Evolutionary conservation across 2,888 invertebrate genomes (phyloP), one percentile per base, ranked within the genome.

Genomic region (Drosophila picticornis): DNA sequence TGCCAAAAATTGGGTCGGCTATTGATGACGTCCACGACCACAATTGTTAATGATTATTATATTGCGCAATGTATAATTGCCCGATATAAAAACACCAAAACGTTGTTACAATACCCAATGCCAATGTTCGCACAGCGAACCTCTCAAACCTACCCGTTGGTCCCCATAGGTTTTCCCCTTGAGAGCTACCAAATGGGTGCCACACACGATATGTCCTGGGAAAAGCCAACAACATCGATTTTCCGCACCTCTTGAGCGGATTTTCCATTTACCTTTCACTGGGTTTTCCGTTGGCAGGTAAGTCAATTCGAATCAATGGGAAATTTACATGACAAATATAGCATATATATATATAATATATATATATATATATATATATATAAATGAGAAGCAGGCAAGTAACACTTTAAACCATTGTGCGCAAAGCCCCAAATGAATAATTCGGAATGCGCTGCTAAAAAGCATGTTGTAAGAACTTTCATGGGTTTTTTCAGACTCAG

Each of bases 231-330:
- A 55, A 62, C 81, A 83, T 86, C 78, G 83, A 86, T 83, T 83
- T 86, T 86, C 56, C 66, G 61, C 76, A 72, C 72, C 78, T 78
- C 80, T 64, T 55, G 25, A 64, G 60, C 36, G 77, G 52, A 27
- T 73, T 80, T 77, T 61, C 66, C 29, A 16, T 60, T 70, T 40
- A 36, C 70, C 25, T 69, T 74, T 66, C 43, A 70, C 32, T 64
- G 79, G 73, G 48, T 79, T 63, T 80, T 66, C 36, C 62, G n/a
- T 51, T 43, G 32, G 22, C 67, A 72, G 70, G 83, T 63, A 72
- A 67, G 66, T 69, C 60, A 81, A 80, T 84, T 88, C 79, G 84
- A 86, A 84, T 86, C 81, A 88, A 81, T 80, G 81, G 71, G 58
- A 83, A 71, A 69, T 66, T 50, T 70, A 63, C 62, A 65, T 57